Conservation (phyloP, 2,888 invertebrate species). For the Pammene aurita region DNA sequence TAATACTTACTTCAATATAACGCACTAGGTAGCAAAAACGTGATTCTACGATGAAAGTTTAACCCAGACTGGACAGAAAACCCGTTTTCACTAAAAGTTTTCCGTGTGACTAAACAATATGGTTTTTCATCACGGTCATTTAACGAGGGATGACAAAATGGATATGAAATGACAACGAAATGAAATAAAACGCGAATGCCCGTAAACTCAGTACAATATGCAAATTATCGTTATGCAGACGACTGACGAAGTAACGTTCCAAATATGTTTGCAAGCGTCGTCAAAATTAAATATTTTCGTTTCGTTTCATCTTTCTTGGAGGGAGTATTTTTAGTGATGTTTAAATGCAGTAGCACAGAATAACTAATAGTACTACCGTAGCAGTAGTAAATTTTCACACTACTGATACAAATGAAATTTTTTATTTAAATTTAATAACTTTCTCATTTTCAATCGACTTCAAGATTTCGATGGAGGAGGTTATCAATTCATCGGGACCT, state of each 20-base stretch:
- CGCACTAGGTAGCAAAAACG: slow-evolving; percentile 1
- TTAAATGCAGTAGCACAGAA: too few species aligned
- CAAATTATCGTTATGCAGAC: slow-evolving; percentile 60
- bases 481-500: too few species aligned
- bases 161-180: slow-evolving; percentile 62
- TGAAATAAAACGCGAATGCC: slow-evolving; percentile 56
- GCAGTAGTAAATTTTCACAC: too few species aligned
- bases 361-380: too few species aligned
- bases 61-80: slow-evolving; percentile 49
- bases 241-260: slow-evolving; percentile 41
- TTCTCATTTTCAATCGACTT: too few species aligned
- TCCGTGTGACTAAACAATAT: slow-evolving; percentile 62
- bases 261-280: slow-evolving; percentile 19
- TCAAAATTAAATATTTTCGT: not conserved
- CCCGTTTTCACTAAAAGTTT: slow-evolving; percentile 46
- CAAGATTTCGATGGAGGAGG: too few species aligned
- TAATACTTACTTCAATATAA: slow-evolving; percentile 1
- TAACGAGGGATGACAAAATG: slow-evolving; percentile 61
- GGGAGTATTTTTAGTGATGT: not conserved
- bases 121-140: slow-evolving; percentile 61
- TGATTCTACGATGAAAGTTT: slow-evolving; percentile 44
- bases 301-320: not conserved
- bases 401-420: too few species aligned
- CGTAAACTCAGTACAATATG: slow-evolving; percentile 59
- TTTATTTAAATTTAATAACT: too few species aligned